Evolutionary conservation across 2,797 vertebrate genomes (phyloP), one percentile per base, ranked within the genome.

Genomic region (Amblyopsis hoosieri): DNA sequence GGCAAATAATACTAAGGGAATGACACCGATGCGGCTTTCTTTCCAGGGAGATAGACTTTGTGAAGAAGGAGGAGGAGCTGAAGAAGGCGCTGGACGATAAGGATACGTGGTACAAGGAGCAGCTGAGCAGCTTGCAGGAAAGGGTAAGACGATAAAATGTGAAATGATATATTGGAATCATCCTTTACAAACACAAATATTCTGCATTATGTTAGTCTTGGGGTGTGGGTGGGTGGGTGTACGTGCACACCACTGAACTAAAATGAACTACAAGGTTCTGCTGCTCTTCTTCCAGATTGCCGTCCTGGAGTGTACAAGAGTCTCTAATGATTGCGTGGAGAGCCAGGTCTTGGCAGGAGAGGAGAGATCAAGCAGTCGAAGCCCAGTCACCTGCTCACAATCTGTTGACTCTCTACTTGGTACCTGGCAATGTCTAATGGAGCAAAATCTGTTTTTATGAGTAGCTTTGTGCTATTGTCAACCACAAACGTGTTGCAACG

Each of bases 11-110:
- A 29, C 23, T 29, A 77, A 23, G 61, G 37, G 75, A 66, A 64
- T 29, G 12, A 37, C 50, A 52, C 63, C 60, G 70, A 51, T 49
- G 3, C 62, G 51, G 54, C 47, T 84, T 80, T 81, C 29, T 45
- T 80, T 83, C 74, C 79, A 98, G 96, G 84, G 96, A 98, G 85
- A 91, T 86, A 7, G 96, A 96, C 81, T 96, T 95, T 88, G 88
- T 92, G 78, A 96, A 95, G 88, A 96, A 91, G 80, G 96, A 97
- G 64, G 94, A 95, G 67, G 94, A 95, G 62, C 90, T 95, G 74
- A 92, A 84, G 75, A 95, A 86, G 64, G 66, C 67, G 29, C 79
- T 96, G 49, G 94, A 95, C 72, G 94, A 96, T 71, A 96, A 92
- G 85, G 95, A 96, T 67, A 91, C 85, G 74, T 88, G 87, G 78